Percentiles rank a stretch among this genome's conserved stretches.
Conservation (phyloP, 2,888 invertebrate species). For the Orthosia gothica region DNA sequence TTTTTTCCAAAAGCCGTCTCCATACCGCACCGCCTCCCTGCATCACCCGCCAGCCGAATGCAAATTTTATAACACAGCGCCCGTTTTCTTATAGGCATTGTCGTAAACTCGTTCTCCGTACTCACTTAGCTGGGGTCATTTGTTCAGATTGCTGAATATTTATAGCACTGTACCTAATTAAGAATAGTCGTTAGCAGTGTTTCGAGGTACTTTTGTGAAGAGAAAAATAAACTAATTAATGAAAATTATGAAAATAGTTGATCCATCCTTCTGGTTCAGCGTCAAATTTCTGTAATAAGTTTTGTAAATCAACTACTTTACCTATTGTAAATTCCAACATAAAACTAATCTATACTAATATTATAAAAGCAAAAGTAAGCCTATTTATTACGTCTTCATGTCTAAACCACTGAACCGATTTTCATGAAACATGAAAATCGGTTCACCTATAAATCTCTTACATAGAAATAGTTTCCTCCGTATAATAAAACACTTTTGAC, state of each 20-base stretch:
- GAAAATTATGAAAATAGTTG: background rate
- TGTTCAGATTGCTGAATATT: constrained; percentile 81
- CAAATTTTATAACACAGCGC: constrained; percentile 91
- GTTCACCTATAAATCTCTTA: no score
- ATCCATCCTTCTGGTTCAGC: no score
- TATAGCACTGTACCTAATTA: constrained; percentile 58
- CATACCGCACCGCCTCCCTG: constrained; percentile 74
- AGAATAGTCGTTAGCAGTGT: constrained; percentile 31
- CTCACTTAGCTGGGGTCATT: constrained; percentile 88
- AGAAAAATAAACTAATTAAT: constrained; percentile 1
- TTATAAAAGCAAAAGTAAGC: no score
- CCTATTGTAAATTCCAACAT: no score
- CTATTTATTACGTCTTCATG: no score
- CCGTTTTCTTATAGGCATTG: constrained; percentile 89
- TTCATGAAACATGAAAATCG: no score
- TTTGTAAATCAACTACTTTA: no score
- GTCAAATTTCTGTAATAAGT: no score
- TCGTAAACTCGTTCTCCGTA: constrained; percentile 82
- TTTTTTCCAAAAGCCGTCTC: constrained; percentile 72
- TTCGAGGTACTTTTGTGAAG: background rate
- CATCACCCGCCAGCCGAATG: constrained; percentile 88
- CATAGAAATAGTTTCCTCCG: no score
- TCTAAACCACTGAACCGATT: no score
- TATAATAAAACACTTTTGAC: no score
- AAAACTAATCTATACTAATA: no score